phyloP scores from a whole-genome alignment of 2,113 vertebrate species.

The Meleagris gallopavo region DNA sequence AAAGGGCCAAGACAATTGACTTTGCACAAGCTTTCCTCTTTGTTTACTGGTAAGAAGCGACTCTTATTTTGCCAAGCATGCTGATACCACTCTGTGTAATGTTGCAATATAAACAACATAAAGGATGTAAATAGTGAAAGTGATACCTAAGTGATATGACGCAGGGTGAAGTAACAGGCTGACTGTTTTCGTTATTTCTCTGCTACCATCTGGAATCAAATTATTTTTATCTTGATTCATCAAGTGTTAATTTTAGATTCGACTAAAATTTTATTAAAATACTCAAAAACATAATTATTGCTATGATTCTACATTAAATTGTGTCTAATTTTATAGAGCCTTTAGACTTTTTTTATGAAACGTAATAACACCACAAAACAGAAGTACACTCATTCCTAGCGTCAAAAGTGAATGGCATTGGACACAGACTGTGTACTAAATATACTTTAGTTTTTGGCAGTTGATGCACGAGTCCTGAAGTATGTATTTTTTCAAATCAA shows the following conservation, averaged over 20 bases:
- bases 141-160: neutral
- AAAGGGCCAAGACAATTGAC: neutral
- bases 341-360: neutral
- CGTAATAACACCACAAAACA: neutral
- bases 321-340: neutral
- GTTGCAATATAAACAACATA: neutral
- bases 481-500: neutral
- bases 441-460: neutral
- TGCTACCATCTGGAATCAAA: neutral
- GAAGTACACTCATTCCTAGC: neutral
- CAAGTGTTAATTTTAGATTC: constrained; percentile 12
- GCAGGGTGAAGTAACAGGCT: neutral
- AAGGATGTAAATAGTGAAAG: neutral
- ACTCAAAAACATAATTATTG: neutral
- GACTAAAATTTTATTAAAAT: neutral
- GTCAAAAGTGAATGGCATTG: neutral
- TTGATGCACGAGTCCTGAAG: neutral
- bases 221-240: neutral
- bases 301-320: neutral
- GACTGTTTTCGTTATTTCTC: neutral
- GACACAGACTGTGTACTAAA: neutral
- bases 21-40: neutral
- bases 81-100: neutral
- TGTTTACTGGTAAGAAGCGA: neutral
- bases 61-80: neutral